Conservation (phyloP, 2,888 invertebrate genomes). For the Blastobasis lacticolella region DNA sequence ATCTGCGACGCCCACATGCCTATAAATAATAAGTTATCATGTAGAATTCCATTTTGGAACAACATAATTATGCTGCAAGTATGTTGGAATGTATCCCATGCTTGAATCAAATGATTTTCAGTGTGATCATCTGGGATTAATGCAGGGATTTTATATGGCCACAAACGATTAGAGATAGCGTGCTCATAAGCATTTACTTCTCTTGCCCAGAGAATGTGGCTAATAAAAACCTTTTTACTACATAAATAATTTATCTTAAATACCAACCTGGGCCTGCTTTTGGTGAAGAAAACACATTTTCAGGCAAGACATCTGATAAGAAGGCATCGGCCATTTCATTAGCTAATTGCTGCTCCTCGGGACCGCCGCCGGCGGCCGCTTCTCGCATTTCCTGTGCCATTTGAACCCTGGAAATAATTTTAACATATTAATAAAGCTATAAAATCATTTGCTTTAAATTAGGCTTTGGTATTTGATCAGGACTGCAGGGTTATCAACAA, state of each 20-base stretch:
- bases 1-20: constrained; percentile 98
- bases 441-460: neutral
- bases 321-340: constrained; percentile 98
- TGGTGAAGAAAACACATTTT: constrained; percentile 95
- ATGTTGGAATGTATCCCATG: constrained; percentile 44
- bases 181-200: constrained; percentile 44
- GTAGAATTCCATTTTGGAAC: neutral
- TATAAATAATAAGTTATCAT: constrained; percentile 11
- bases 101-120: constrained; percentile 67
- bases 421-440: neutral
- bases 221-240: neutral
- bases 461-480: constrained; percentile 29
- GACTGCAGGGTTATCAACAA: constrained; percentile 66
- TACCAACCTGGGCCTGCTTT: constrained; percentile 76
- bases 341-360: constrained; percentile 95
- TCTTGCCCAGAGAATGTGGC: constrained; percentile 74
- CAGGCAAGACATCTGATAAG: constrained; percentile 94
- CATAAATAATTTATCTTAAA: neutral
- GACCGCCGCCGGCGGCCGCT: constrained; percentile 85
- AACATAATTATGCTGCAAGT: neutral
- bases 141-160: constrained; percentile 61
- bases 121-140: constrained; percentile 66
- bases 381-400: constrained; percentile 99
- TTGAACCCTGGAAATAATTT: constrained; percentile 79
- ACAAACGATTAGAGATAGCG: constrained; percentile 67